Conservation (phyloP, 2,113 vertebrate species). For the Phainopepla nitens region DNA sequence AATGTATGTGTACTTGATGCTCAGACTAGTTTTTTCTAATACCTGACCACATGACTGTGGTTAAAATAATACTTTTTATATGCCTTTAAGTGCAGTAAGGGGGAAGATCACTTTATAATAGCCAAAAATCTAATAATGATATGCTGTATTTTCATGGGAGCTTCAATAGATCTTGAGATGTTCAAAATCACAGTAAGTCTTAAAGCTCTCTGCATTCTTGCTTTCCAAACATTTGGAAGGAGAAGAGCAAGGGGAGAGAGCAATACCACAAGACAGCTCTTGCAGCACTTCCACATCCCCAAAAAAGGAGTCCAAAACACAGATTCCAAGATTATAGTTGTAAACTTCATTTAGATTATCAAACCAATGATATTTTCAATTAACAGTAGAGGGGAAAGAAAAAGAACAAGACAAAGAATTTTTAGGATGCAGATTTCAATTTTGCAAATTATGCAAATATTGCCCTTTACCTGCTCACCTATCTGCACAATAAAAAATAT, state of each 20-base stretch:
- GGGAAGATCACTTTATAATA: neutral
- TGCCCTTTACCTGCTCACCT: neutral
- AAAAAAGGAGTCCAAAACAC: neutral
- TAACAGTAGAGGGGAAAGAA: neutral
- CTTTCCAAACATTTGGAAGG: neutral
- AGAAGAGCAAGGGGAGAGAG: neutral
- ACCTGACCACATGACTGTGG: neutral
- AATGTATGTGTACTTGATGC: neutral
- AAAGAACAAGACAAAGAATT: neutral
- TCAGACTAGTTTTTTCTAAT: neutral
- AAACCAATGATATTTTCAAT: neutral
- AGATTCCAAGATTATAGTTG: neutral
- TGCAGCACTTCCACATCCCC: neutral
- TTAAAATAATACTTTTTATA: neutral
- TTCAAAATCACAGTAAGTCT: neutral
- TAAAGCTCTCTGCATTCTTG: neutral
- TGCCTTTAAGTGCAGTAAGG: neutral
- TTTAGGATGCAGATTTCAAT: neutral
- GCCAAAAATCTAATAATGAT: neutral
- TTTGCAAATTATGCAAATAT: neutral
- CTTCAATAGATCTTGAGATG: neutral
- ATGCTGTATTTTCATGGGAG: neutral
- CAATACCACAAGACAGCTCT: fast-evolving
- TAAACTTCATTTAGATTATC: neutral
- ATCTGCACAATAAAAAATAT: neutral